Evolutionary conservation across 2,888 invertebrate genomes (phyloP), one percentile per base, ranked within the genome.

Genomic region (Lochmaea capreae): DNA sequence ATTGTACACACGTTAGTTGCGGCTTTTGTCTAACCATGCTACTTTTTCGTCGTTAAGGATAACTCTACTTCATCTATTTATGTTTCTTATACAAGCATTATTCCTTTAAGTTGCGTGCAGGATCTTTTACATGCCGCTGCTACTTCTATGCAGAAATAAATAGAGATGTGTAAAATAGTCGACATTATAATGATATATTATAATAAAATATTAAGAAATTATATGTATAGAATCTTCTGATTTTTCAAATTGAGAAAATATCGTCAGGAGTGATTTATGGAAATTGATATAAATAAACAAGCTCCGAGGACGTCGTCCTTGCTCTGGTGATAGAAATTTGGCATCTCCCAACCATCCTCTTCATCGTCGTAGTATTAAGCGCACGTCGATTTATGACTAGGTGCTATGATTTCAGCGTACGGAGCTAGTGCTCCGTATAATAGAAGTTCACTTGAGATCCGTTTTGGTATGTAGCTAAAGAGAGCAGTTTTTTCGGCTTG

Each of bases 321-420:
- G n/a, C n/a, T n/a, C n/a, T n/a, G n/a, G n/a, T n/a, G n/a, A n/a
- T 97, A 97, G 87, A 97, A 97, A 87, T 97, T 97, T 0, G 97
- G 97, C 97, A 97, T 97, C 86, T 97, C 97, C 97, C 97, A 97
- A 63, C 97, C 97, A 83, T 97, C 97, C 87, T 97, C 97, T 85
- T 97, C 97, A 81, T 97, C 97, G 85, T 97, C 97, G 82, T 97
- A 97, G 86, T 97, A 97, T 86, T 97, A 97, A 4, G 97, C 97
- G 87, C 97, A 97, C 0, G 97, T 97, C 65, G 96, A 97, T 85
- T 97, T 97, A 87, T 97, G 97, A 8, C 97, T 97, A 1, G 97
- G 97, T 0, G 97, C 97, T 81, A 97, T 97, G 71, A 96, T 96
- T 86, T 97, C 97, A 65, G 97, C 97, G 88, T 97, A 97, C 0